Evolutionary conservation across 64 coral and sea anemone genomes (phyloP).

Genomic region (Pachyseris speciosa): DNA sequence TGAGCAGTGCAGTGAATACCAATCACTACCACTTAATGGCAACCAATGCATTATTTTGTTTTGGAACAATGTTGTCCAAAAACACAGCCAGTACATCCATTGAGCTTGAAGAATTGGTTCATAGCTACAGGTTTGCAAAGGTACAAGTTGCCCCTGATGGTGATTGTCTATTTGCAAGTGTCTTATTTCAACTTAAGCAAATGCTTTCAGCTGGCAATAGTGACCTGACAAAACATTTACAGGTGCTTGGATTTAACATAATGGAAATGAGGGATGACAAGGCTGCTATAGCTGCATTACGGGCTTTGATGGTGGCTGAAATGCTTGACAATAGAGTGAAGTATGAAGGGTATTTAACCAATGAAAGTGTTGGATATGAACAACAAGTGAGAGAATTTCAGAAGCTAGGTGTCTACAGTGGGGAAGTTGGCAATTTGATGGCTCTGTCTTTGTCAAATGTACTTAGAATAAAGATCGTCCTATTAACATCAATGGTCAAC

Average conservation of each 20-base stretch:
- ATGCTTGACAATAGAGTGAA: conserved; percentile 25
- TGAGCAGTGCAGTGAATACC: conserved; percentile 7
- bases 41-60: conserved; percentile 14
- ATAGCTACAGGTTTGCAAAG: conserved; percentile 29
- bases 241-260: neutral
- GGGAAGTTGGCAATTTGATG: conserved; percentile 73
- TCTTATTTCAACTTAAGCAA: conserved; percentile 45
- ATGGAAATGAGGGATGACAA: neutral
- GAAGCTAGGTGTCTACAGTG: conserved; percentile 44
- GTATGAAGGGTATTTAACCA: conserved; percentile 57
- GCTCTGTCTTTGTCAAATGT: conserved; percentile 58
- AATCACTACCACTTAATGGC: conserved; percentile 45
- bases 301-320: conserved; percentile 60
- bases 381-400: conserved; percentile 22
- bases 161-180: conserved; percentile 51
- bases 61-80: conserved; percentile 7
- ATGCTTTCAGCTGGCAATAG: conserved; percentile 14
- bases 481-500: conserved; percentile 54
- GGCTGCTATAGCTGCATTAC: conserved; percentile 9
- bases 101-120: neutral
- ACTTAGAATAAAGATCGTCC: conserved; percentile 43
- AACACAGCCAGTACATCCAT: neutral
- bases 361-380: conserved; percentile 39
- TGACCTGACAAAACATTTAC: neutral
- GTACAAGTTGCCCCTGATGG: conserved; percentile 30